Base-by-base conservation (phyloP, 53 echinoderm and acorn worm genomes). In the Paelopatides confundens region DNA sequence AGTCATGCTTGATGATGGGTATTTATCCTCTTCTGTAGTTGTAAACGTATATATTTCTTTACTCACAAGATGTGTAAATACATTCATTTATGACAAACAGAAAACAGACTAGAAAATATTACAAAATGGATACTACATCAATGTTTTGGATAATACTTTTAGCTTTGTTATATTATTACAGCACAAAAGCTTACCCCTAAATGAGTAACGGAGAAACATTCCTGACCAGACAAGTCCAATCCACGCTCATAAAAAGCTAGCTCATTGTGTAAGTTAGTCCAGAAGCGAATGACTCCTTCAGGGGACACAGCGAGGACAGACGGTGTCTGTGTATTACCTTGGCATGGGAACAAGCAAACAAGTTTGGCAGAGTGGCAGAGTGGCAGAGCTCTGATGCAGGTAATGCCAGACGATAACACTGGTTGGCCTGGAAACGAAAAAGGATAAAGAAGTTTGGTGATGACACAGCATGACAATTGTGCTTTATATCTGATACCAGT, bases 351-450 rank as follows among this genome's bases (percentile, higher is more conserved):
- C 62, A 96, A 90, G 77, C 96, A 90, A n/a, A n/a, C 47, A 96
- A 90, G 76, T 94, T 92, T 38, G 93, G 90, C 29, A 97, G 89
- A 31, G 95, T 93, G 46, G 98, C 95, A 53, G 94, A 83, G 87
- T 97, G 98, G 67, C 91, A 95, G 62, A 97, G 88, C 86, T 97
- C 98, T 48, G 95, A 95, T 4, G 98, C 95, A 67, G 98, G 98
- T 10, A 97, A 90, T 21, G 98, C 87, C 21, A 97, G 65, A 51
- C 95, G 93, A 30, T 95, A 95, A 40, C 95, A 97, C 62, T 88
- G 82, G 26, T 91, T 94, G 31, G 92, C 90, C 98, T 97, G 81
- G 24, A 14, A 51, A n/a, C 1, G 77, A 18, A 35, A 35, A 35
- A 35, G 10, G 36, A 38, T 10, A n/a, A n/a, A n/a, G n/a, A n/a